phyloP scores from a whole-genome alignment of 2,113 vertebrate species.

The Sialia sialis region DNA sequence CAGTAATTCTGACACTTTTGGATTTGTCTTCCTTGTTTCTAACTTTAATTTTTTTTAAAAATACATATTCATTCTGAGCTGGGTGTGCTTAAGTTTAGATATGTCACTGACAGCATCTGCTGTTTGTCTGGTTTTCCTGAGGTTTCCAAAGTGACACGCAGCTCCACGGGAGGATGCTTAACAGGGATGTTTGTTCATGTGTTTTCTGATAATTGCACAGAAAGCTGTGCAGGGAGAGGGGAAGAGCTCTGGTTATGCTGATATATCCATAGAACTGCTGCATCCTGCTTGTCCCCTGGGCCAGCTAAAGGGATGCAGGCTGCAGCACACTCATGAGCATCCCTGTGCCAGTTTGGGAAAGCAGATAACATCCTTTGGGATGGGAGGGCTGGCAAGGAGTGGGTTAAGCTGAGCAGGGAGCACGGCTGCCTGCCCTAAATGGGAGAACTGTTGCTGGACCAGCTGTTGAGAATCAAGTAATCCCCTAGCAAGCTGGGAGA shows the following conservation, averaged over 20 bases:
- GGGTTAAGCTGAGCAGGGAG: not conserved
- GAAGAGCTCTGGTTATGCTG: not conserved
- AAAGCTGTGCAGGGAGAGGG: accelerated
- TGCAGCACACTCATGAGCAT: not conserved
- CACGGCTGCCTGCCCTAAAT: not conserved
- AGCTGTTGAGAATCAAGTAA: not conserved
- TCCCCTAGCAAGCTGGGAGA: not conserved
- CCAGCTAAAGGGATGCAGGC: not conserved
- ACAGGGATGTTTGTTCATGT: not conserved
- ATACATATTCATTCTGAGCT: not conserved
- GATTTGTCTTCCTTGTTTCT: not conserved
- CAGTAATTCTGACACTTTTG: not conserved
- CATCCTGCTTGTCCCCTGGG: accelerated
- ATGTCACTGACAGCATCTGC: not conserved
- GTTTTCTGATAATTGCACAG: not conserved
- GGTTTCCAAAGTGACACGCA: accelerated
- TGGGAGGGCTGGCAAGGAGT: not conserved
- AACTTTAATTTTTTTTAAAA: not conserved
- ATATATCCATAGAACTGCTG: not conserved
- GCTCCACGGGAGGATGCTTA: not conserved
- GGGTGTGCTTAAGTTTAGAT: not conserved
- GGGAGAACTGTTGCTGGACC: not conserved
- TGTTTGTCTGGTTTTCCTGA: not conserved
- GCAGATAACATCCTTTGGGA: accelerated
- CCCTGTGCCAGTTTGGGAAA: accelerated